A percentile compares a stretch with the other conserved stretches of the same genome.
Evolutionary conservation across 2,113 vertebrate genomes (phyloP).

Genomic region (Hippoglossus stenolepis): DNA sequence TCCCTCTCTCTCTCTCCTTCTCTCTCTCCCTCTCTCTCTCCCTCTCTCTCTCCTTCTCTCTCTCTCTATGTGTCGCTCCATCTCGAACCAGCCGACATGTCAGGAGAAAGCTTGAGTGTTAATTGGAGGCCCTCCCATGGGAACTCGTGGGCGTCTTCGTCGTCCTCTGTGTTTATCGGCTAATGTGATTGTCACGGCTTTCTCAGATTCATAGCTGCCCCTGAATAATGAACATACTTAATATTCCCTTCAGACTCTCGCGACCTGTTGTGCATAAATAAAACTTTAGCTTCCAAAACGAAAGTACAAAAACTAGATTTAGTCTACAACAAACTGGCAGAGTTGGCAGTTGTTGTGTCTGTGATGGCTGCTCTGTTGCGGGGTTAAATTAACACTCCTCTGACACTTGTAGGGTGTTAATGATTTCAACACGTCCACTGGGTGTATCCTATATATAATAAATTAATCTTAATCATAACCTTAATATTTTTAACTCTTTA

Average conservation of each 20-base stretch:
- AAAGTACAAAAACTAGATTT: slow-evolving; percentile 23
- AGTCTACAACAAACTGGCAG: slow-evolving; percentile 13
- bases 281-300: slow-evolving; percentile 13
- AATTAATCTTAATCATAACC: too few relatives aligned
- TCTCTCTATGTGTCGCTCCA: background rate
- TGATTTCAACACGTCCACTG: slow-evolving; percentile 19
- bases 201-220: slow-evolving; percentile 45
- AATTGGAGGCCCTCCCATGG: slow-evolving; percentile 70
- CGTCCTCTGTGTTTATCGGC: slow-evolving; percentile 63
- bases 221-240: slow-evolving; percentile 61
- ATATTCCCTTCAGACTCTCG: slow-evolving; percentile 50
- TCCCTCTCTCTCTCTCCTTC: background rate
- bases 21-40: too few relatives aligned
- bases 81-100: slow-evolving; percentile 40
- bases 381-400: slow-evolving; percentile 16
- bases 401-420: slow-evolving; percentile 15
- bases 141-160: slow-evolving; percentile 60
- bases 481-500: background rate
- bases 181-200: slow-evolving; percentile 70
- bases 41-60: background rate
- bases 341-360: slow-evolving; percentile 1
- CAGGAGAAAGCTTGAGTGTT: slow-evolving; percentile 66
- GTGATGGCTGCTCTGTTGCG: slow-evolving; percentile 4
- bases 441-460: background rate
- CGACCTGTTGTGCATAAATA: slow-evolving; percentile 55